Percentiles rank a stretch among this genome's conserved stretches.
These are phyloP conservation scores for Brachypodius melanocephalos DNA, from an alignment of 2,113 vertebrate genomes.

Conservation along the genomic window DNA sequence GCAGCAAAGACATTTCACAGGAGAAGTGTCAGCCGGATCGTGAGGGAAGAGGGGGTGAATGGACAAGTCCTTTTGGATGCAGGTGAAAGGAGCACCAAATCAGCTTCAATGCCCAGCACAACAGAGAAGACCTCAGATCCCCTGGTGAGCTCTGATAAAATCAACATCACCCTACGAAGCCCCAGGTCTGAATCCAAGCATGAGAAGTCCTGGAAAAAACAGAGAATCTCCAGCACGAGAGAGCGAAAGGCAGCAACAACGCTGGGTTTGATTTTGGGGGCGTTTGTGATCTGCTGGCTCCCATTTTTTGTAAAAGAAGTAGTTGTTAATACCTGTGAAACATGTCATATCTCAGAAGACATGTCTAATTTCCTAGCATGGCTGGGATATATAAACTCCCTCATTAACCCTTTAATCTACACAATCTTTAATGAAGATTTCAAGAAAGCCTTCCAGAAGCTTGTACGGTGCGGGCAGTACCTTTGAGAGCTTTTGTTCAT, in stretches of 20 bases:
- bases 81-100: conserved; percentile 79
- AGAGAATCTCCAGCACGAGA: conserved; percentile 88
- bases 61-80: conserved; percentile 85
- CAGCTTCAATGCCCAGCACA: conserved; percentile 76
- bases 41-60: conserved; percentile 82
- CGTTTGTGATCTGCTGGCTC: conserved; percentile 97
- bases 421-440: conserved; percentile 99
- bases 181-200: conserved; percentile 78
- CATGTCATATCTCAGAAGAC: conserved; percentile 86
- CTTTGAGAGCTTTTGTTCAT: conserved; percentile 68
- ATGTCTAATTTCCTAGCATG: conserved; percentile 94
- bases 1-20: conserved; percentile 93
- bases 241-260: conserved; percentile 94
- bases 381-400: conserved; percentile 97
- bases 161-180: conserved; percentile 72
- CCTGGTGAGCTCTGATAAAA: conserved; percentile 83
- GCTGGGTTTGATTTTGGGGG: conserved; percentile 91
- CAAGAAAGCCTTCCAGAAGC: conserved; percentile 97
- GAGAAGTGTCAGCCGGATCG: conserved; percentile 83
- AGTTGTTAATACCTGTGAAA: conserved; percentile 87
- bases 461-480: conserved; percentile 85
- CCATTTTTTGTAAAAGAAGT: conserved; percentile 98
- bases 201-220: conserved; percentile 83
- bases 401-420: conserved; percentile 98
- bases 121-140: conserved; percentile 90